Evolutionary conservation across 1,140 invertebrate genomes (phyloP), one percentile per base, ranked within the genome.

Genomic region (Neelides sp.): DNA sequence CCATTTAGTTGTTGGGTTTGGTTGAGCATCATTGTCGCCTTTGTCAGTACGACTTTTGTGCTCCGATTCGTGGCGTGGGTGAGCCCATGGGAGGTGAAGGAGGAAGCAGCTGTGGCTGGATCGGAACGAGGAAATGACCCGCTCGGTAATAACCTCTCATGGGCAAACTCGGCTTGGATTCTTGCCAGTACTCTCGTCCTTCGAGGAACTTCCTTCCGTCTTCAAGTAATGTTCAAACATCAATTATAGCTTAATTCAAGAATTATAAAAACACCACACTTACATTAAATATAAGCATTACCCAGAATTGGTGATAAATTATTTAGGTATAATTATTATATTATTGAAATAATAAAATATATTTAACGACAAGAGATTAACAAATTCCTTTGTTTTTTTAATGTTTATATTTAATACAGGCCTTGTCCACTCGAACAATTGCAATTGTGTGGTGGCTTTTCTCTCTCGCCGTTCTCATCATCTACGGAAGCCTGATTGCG

Each of bases 1-100:
- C 59, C 59, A 23, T 61, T 61, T 42, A 55, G 55, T 39, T 28
- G 48, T 22, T 61, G 59, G 59, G 59, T 61, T 28, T 61, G 59
- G 59, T 40, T 61, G 15, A 61, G 59, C 44, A 57, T 61, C 26
- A 28, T 46, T 19, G 24, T 57, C 24, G 55, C 59, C 28, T 61
- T 61, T 36, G 52, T 61, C 32, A 32, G 55, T 22, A 61, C 59
- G 10, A 55, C 59, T 1, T 41, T 61, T 12, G 52, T 48, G 26
- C 55, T 61, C 13, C 47, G 59, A 17, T 34, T 61, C 5, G 59
- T 61, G 7, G 59, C 55, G 0, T 61, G 55, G 55, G 28, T 61
- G 22, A 55, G 52, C n/a, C 59, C 59, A 28, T 58, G 52, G 22
- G 55, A 61, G 24, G n/a, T n/a, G 32, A 61, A 61, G 32, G 54